Conservation (phyloP, 2,888 invertebrate species). For the Esperia sulphurella region DNA sequence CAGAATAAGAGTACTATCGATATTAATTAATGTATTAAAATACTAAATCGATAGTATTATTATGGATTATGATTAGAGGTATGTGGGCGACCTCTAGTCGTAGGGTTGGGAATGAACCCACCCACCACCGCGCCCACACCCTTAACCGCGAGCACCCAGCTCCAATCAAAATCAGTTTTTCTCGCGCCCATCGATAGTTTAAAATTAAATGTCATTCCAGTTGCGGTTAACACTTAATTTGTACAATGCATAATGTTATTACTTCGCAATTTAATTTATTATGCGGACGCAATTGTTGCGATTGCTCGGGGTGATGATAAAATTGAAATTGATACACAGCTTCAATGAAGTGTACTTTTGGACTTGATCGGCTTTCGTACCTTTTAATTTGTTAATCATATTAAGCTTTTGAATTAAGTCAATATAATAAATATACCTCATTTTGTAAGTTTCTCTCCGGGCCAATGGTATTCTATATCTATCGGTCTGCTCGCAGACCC, state of each 20-base stretch:
- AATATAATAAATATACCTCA: neutral
- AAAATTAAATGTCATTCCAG: conserved; percentile 74
- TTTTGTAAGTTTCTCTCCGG: no score
- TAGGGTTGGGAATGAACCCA: neutral
- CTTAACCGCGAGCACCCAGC: conserved; percentile 35
- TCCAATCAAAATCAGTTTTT: conserved; percentile 69
- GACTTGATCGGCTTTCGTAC: conserved; percentile 22
- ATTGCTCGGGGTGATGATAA: conserved; percentile 51
- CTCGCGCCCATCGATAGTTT: conserved; percentile 63
- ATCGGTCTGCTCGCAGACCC: no score
- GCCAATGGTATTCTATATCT: no score
- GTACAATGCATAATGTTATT: conserved; percentile 67
- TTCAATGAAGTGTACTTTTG: conserved; percentile 36
- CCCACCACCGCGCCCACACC: conserved; percentile 3
- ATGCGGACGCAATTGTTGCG: conserved; percentile 58
- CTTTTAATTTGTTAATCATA: neutral
- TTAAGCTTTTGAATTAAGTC: neutral
- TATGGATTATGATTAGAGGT: no score
- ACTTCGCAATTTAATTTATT: conserved; percentile 72
- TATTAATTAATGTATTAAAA: no score
- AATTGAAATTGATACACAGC: conserved; percentile 62
- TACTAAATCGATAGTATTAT: no score
- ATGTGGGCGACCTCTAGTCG: neutral
- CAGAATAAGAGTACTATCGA: no score
- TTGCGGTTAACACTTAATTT: conserved; percentile 74